A percentile compares a stretch with the other conserved stretches of the same genome.
Evolutionary conservation across 2,113 vertebrate species (phyloP).

Genomic region (Dicerorhinus sumatrensis): DNA sequence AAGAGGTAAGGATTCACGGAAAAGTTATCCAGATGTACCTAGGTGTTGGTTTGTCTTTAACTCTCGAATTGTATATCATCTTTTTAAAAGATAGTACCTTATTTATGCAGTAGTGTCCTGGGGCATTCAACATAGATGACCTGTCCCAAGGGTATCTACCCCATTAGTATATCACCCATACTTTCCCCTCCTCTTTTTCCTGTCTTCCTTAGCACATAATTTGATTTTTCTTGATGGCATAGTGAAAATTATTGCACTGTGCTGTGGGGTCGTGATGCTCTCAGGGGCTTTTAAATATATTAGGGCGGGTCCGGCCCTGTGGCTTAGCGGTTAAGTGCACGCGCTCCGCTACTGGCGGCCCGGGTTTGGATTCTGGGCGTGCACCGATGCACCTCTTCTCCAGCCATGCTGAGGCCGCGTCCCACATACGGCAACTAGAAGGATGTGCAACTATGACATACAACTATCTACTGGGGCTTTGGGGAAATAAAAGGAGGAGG

Average conservation of each 20-base stretch:
- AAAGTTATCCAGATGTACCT: not conserved
- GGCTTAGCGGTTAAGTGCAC: no score
- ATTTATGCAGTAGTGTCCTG: no score
- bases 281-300: fast-evolving
- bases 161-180: not conserved
- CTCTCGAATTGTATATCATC: not conserved
- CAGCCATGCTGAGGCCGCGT: no score
- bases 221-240: not conserved
- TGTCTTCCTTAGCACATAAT: not conserved
- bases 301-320: no score
- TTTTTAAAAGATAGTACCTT: not conserved
- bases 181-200: not conserved
- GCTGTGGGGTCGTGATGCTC: not conserved
- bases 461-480: no score
- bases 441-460: no score
- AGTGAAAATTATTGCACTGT: not conserved
- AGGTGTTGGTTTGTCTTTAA: not conserved
- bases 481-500: no score
- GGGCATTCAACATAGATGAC: not conserved
- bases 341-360: no score
- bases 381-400: no score
- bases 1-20: not conserved
- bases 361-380: no score
- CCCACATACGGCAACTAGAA: no score
- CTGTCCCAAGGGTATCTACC: fast-evolving